Evolutionary conservation across 2,113 vertebrate genomes (phyloP).

Genomic region (Holacanthus passer): DNA sequence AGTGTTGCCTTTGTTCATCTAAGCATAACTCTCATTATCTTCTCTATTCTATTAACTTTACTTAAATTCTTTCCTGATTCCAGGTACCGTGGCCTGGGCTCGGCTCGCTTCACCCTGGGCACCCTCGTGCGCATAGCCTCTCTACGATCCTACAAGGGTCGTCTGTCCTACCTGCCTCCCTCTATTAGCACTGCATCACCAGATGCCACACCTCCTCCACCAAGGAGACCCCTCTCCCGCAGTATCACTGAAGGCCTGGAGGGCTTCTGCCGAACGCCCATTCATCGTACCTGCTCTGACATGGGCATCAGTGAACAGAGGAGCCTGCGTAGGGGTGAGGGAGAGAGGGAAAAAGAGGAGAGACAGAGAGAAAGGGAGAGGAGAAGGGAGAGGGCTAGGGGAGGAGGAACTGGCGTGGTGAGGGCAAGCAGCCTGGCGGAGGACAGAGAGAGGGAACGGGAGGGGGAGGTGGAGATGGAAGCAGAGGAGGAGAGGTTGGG

Average conservation of each 20-base stretch:
- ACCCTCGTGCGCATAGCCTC: conserved; percentile 89
- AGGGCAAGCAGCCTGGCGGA: conserved; percentile 86
- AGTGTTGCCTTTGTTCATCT: conserved; percentile 9
- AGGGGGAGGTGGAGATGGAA: conserved; percentile 78
- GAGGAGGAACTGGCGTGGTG: conserved; percentile 81
- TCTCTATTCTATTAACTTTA: too few species aligned
- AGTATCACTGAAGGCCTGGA: conserved; percentile 87
- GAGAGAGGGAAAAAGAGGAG: conserved; percentile 82
- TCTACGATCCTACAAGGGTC: conserved; percentile 91
- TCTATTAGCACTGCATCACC: conserved; percentile 71
- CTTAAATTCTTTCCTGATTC: not conserved
- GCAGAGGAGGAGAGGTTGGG: conserved; percentile 62
- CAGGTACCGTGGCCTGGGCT: conserved; percentile 89
- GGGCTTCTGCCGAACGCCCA: conserved; percentile 82
- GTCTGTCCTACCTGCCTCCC: conserved; percentile 91
- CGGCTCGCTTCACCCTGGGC: conserved; percentile 91
- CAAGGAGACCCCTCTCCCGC: conserved; percentile 83
- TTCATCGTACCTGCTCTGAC: conserved; percentile 92
- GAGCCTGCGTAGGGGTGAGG: conserved; percentile 81
- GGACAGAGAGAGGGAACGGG: conserved; percentile 80
- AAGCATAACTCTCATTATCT: not conserved
- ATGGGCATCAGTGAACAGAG: conserved; percentile 89
- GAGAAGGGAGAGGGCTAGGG: conserved; percentile 78
- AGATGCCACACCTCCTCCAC: conserved; percentile 74
- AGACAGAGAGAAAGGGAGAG: conserved; percentile 77